A percentile compares a stretch with the other conserved stretches of the same genome.
phyloP scores from a whole-genome alignment of 2,888 invertebrate species.

The Tethea ocularis region DNA sequence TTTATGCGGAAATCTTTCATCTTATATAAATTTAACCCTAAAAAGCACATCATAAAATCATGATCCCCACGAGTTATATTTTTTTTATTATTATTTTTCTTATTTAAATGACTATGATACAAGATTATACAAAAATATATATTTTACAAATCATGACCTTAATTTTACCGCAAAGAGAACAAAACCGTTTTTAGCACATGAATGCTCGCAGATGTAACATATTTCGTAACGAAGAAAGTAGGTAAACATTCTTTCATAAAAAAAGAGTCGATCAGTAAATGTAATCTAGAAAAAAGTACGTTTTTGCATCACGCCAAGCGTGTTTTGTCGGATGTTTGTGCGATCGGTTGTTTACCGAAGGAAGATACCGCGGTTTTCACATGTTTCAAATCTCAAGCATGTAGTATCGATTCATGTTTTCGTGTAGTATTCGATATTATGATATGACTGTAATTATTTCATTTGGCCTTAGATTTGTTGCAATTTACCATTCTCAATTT shows the following conservation, averaged over 20 bases:
- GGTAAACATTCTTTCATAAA: neutral
- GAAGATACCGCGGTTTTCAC: conserved; percentile 60
- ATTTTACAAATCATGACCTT: neutral
- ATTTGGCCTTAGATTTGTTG: conserved; percentile 9
- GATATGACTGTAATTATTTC: conserved; percentile 17
- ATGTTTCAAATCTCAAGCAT: conserved; percentile 38
- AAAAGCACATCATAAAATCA: no score
- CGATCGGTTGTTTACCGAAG: conserved; percentile 49
- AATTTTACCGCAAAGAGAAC: neutral
- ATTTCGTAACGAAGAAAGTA: neutral
- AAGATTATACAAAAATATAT: no score
- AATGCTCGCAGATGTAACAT: neutral
- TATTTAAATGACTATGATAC: no score
- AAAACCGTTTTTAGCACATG: neutral
- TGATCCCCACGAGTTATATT: no score
- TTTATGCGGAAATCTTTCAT: no score
- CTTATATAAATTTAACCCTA: no score
- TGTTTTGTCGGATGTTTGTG: conserved; percentile 70
- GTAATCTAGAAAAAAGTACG: conserved; percentile 7
- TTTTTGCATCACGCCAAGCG: conserved; percentile 7
- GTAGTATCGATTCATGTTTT: conserved; percentile 21
- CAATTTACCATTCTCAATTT: neutral
- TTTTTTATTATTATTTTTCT: no score
- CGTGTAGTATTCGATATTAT: conserved; percentile 18
- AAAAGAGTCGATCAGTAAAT: neutral